Evolutionary conservation across 2,113 vertebrate species (phyloP).

Genomic region (Phyllostomus discolor): DNA sequence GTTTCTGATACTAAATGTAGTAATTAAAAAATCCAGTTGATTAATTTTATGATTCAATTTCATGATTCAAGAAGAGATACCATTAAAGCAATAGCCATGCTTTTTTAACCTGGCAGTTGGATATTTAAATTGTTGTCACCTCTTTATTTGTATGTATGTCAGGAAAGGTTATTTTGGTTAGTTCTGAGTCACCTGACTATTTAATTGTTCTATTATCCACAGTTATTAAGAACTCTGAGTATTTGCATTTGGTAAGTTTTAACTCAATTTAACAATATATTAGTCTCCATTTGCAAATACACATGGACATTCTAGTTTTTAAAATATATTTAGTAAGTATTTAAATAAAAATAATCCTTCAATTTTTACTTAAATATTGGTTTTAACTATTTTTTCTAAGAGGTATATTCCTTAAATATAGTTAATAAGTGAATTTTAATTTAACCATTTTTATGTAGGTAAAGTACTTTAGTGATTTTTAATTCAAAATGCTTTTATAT

Average conservation of each 20-base stretch:
- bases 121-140: constrained; percentile 15
- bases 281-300: not conserved
- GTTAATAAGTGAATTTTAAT: not conserved
- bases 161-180: constrained; percentile 9
- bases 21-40: not conserved
- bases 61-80: not conserved
- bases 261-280: not conserved
- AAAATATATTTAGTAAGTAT: not conserved
- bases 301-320: not conserved
- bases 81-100: not conserved
- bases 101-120: not conserved
- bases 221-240: not conserved
- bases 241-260: not conserved
- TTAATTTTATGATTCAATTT: constrained; percentile 40
- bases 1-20: not conserved
- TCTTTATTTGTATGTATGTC: constrained; percentile 44
- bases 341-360: not conserved
- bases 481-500: not conserved
- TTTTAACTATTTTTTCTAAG: constrained; percentile 12
- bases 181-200: constrained; percentile 24
- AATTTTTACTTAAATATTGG: not conserved
- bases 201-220: constrained; percentile 21
- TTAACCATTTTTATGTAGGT: not conserved
- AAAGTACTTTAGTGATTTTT: not conserved
- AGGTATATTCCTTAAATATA: not conserved